Evolutionary conservation across 1,140 invertebrate species (phyloP).

Genomic region (Rhopalosiphum maidis): DNA sequence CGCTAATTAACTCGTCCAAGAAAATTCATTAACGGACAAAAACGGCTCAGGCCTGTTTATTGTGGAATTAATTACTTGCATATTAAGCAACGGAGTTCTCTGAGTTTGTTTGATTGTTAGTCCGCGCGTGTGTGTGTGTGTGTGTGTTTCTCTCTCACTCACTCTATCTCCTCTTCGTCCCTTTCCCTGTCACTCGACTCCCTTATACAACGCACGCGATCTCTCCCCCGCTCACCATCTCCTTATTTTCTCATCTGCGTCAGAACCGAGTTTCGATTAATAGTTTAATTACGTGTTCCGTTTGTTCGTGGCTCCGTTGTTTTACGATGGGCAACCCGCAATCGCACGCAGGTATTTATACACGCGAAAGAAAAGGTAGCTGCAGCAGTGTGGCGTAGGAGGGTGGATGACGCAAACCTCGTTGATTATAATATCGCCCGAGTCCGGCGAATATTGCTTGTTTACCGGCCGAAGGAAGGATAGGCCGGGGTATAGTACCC

Average conservation of each 20-base stretch:
- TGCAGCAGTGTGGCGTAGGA: background rate
- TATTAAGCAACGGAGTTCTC: conserved; percentile 46
- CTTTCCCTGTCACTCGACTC: background rate
- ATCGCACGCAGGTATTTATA: conserved; percentile 35
- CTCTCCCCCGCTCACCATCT: background rate
- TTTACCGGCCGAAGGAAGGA: background rate
- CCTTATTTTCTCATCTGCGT: conserved; percentile 39
- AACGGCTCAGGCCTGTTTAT: conserved; percentile 46
- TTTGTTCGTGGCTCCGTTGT: conserved; percentile 47
- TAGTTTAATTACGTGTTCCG: conserved; percentile 54
- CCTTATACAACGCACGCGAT: background rate
- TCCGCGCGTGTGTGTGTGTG: background rate
- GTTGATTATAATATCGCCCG: conserved; percentile 42
- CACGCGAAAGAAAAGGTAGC: background rate
- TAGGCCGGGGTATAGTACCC: background rate
- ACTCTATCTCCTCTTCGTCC: background rate
- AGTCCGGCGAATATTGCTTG: conserved; percentile 33
- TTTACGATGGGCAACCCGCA: background rate
- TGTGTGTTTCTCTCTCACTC: background rate
- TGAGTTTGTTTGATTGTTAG: conserved; percentile 56
- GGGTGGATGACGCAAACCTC: background rate
- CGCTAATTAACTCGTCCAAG: conserved; percentile 57
- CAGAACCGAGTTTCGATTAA: conserved; percentile 42
- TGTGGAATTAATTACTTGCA: conserved; percentile 55
- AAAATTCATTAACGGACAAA: conserved; percentile 57